Percentiles rank a stretch among this genome's conserved stretches.
Evolutionary conservation across 1,140 invertebrate genomes (phyloP).

Genomic region (Panagrolaimus sp.): DNA sequence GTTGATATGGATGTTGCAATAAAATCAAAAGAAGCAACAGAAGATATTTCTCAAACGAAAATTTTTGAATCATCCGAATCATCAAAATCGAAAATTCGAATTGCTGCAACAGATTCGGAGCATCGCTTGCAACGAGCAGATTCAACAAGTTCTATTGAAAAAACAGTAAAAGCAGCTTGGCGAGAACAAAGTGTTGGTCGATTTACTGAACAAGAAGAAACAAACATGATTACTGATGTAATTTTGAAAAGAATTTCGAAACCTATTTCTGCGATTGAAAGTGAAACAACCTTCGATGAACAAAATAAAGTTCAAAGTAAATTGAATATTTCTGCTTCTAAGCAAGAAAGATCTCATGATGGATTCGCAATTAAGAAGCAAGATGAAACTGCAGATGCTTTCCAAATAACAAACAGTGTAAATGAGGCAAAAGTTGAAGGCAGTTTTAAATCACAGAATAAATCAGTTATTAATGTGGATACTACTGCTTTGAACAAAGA

Average conservation of each 20-base stretch:
- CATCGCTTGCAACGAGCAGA: too few species aligned
- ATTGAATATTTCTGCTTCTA: not conserved
- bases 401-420: not conserved
- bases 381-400: not conserved
- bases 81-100: too few species aligned
- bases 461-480: too few species aligned
- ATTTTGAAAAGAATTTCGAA: constrained; percentile 8
- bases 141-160: not conserved
- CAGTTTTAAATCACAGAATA: not conserved
- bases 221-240: not conserved
- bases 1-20: too few species aligned
- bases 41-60: too few species aligned
- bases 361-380: not conserved
- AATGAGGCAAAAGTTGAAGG: not conserved
- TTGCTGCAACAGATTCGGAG: too few species aligned
- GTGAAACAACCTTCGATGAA: not conserved
- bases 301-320: not conserved
- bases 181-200: constrained; percentile 1
- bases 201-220: not conserved
- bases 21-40: too few species aligned
- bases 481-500: too few species aligned
- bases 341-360: not conserved
- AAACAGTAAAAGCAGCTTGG: not conserved
- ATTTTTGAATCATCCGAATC: too few species aligned
- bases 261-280: not conserved